Evolutionary conservation across 1,140 invertebrate species (phyloP), one percentile per base, ranked within the genome.

Genomic region (Halictus rubicundus): DNA sequence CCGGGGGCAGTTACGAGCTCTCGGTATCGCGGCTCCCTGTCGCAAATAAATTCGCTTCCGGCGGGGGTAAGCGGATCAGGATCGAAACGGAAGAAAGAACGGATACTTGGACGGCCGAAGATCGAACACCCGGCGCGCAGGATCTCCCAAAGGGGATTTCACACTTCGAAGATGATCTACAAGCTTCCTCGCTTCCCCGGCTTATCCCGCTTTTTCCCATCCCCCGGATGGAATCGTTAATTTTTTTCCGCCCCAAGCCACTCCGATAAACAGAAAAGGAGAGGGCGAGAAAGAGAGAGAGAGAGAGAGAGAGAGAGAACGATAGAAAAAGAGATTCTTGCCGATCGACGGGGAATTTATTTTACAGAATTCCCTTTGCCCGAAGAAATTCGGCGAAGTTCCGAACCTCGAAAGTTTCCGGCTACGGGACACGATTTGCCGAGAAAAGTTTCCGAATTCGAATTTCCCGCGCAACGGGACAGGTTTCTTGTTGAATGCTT

Each of bases 11-110:
- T 46, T 46, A 2, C 42, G 42, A 9, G 42, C 0, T 0, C 9
- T 0, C 9, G 42, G 49, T 46, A 46, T 59, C 27, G 39, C n/a
- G 42, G 27, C 61, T 66, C 42, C 42, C 9, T 46, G 42, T 16
- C 49, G 54, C 66, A 49, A 72, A 76, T 81, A 70, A 81, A 81
- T 52, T 70, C 52, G 19, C 37, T 78, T 70, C 74, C 54, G 49
- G 71, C 49, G 70, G 60, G 23, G 16, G 54, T 57, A 57, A 49
- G 68, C 76, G 64, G 64, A 61, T 39, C n/a, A 46, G 23, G 54
- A 16, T 19, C 2, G 10, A 54, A 61, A 12, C 14, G 64, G 69
- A 78, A 78, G 57, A 54, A 68, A 68, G 63, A 72, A 37, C 42
- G n/a, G n/a, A n/a, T 71, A 39, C 23, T 68, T 32, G 42, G 37